Percentiles rank a stretch among this genome's conserved stretches.
Evolutionary conservation across 2,888 invertebrate species (phyloP).

Genomic region (Chymomyza procnemis): DNA sequence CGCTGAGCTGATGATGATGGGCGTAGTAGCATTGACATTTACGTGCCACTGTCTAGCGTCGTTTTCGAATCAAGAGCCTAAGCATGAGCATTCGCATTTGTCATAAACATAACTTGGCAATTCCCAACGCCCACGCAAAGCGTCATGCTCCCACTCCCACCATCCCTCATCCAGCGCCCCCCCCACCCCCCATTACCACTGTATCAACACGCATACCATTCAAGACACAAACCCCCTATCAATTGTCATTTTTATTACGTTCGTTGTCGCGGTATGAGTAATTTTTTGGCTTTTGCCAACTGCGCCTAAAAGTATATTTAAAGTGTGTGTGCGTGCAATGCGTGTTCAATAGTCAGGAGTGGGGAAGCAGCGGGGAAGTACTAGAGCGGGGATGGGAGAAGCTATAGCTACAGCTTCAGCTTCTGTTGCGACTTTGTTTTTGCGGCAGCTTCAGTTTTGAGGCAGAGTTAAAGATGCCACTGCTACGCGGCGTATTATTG

Average conservation of each 20-base stretch:
- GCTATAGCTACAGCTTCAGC: too few relatives aligned
- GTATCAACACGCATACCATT: not conserved
- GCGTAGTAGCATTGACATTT: not conserved
- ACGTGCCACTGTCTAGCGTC: not conserved
- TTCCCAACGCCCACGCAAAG: slow-evolving; percentile 56
- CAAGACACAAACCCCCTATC: slow-evolving; percentile 53
- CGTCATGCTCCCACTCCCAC: too few relatives aligned
- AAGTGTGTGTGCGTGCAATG: slow-evolving; percentile 10
- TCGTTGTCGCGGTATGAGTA: slow-evolving; percentile 34
- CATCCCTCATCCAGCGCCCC: slow-evolving; percentile 47
- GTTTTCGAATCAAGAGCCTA: not conserved
- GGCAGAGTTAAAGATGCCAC: not conserved
- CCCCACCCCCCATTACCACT: slow-evolving; percentile 37
- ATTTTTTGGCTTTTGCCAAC: slow-evolving; percentile 43
- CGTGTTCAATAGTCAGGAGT: slow-evolving; percentile 9
- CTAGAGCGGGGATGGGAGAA: too few relatives aligned
- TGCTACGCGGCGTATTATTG: slow-evolving; percentile 42
- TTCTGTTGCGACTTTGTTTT: too few relatives aligned
- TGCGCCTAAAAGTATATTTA: not conserved
- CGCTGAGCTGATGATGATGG: not conserved
- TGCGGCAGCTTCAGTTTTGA: not conserved
- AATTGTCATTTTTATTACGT: slow-evolving; percentile 70
- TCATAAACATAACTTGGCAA: slow-evolving; percentile 73
- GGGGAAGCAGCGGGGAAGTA: not conserved
- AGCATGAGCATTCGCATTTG: slow-evolving; percentile 46